These are phyloP conservation scores for Dasyprocta punctata DNA, from an alignment of 2,113 vertebrate genomes.

Conservation along the genomic window DNA sequence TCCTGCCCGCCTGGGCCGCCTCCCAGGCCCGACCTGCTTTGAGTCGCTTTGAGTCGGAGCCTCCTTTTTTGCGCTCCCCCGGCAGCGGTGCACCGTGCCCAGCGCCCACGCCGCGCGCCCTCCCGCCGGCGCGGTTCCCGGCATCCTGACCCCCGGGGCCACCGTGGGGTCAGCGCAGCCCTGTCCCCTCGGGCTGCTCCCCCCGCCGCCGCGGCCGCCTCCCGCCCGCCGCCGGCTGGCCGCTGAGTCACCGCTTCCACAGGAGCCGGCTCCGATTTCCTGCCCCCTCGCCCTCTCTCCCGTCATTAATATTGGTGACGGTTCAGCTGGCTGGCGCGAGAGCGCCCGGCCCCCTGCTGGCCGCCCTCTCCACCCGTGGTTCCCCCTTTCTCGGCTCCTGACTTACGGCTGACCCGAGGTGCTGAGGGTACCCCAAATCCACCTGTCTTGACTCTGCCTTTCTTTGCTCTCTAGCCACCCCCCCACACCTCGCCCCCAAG, in stretches of 20 bases:
- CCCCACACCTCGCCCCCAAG: no score
- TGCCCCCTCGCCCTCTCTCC: conserved; percentile 62
- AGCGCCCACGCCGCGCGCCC: neutral
- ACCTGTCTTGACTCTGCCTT: conserved; percentile 23
- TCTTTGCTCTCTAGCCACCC: neutral
- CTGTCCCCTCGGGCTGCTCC: conserved; percentile 47
- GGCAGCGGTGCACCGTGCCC: conserved; percentile 17
- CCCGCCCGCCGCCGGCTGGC: conserved; percentile 60
- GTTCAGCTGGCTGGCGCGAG: conserved; percentile 61
- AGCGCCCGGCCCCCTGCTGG: neutral
- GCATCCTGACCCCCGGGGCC: conserved; percentile 53
- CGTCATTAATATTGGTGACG: conserved; percentile 39
- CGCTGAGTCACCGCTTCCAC: conserved; percentile 64
- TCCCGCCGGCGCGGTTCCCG: conserved; percentile 44
- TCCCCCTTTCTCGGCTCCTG: neutral
- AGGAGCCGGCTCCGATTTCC: conserved; percentile 69
- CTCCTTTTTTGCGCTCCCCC: conserved; percentile 63
- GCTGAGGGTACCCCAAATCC: accelerated
- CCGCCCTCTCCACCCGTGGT: neutral
- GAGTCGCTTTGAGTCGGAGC: conserved; percentile 80
- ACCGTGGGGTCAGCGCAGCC: conserved; percentile 52
- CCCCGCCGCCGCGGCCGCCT: neutral
- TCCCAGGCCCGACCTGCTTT: conserved; percentile 81
- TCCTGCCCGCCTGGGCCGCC: conserved; percentile 80
- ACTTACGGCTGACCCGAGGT: neutral